Evolutionary conservation across 1,140 invertebrate species (phyloP).

Genomic region (Maniola jurtina): DNA sequence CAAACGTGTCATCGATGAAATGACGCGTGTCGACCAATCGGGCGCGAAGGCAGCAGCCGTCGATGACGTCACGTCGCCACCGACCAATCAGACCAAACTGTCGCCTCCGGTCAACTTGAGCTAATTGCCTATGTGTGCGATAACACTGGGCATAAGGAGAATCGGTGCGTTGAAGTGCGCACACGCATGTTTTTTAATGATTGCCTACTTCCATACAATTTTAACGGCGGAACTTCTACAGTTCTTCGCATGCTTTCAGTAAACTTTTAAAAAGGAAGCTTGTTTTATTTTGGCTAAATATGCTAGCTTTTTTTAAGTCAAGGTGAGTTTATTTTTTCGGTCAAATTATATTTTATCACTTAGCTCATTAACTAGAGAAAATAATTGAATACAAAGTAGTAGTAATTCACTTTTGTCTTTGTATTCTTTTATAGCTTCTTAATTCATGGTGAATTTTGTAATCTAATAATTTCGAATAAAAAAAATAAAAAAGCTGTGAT

Average conservation of each 20-base stretch:
- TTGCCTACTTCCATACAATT: conserved; percentile 19
- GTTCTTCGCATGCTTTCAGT: background rate
- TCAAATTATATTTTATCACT: no score
- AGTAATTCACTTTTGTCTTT: no score
- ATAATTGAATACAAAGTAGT: no score
- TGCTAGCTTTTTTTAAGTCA: no score
- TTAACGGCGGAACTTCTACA: conserved; percentile 1
- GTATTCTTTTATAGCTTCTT: no score
- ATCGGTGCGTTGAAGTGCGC: conserved; percentile 60
- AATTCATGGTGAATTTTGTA: no score
- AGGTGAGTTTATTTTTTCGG: no score
- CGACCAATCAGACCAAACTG: conserved; percentile 63
- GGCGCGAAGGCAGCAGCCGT: conserved; percentile 72
- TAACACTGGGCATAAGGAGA: conserved; percentile 61
- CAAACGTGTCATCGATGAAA: conserved; percentile 77
- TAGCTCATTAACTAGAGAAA: no score
- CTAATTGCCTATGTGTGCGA: conserved; percentile 78
- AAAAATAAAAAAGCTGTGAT: no score
- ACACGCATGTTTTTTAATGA: conserved; percentile 44
- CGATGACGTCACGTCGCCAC: conserved; percentile 65
- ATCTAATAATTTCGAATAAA: no score
- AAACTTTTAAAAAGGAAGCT: no score
- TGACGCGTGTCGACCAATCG: conserved; percentile 77
- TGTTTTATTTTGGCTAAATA: no score
- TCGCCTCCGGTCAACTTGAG: conserved; percentile 76